Percentiles rank a stretch among this genome's conserved stretches.
Evolutionary conservation across 2,888 invertebrate genomes (phyloP).

Genomic region (Bhutanitis thaidina): DNA sequence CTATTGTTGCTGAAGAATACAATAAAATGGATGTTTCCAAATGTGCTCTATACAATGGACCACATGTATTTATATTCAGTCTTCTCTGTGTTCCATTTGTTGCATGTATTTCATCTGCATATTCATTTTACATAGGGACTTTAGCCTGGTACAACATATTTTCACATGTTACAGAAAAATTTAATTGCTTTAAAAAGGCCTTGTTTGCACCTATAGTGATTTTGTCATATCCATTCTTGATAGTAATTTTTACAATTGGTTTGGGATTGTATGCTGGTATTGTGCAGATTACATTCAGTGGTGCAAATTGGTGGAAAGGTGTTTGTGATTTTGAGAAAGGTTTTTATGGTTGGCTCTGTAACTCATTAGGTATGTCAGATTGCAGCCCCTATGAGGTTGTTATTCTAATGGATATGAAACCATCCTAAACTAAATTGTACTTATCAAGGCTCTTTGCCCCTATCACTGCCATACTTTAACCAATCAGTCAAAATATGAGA

Average conservation of each 20-base stretch:
- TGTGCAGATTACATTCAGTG: slow-evolving; percentile 84
- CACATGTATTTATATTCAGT: slow-evolving; percentile 83
- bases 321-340: slow-evolving; percentile 88
- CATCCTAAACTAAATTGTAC: slow-evolving; percentile 30
- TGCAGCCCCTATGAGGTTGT: slow-evolving; percentile 88
- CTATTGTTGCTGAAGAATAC: slow-evolving; percentile 78
- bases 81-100: slow-evolving; percentile 84
- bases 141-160: slow-evolving; percentile 89
- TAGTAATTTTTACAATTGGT: slow-evolving; percentile 82
- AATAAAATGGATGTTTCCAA: slow-evolving; percentile 78
- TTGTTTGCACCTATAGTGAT: slow-evolving; percentile 84
- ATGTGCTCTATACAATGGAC: slow-evolving; percentile 80
- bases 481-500: not conserved
- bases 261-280: slow-evolving; percentile 84
- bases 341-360: slow-evolving; percentile 88
- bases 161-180: slow-evolving; percentile 84
- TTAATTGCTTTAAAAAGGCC: slow-evolving; percentile 81
- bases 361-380: slow-evolving; percentile 82
- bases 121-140: slow-evolving; percentile 87
- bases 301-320: slow-evolving; percentile 84
- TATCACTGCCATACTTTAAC: slow-evolving; percentile 22
- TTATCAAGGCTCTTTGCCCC: slow-evolving; percentile 6
- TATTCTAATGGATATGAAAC: slow-evolving; percentile 80
- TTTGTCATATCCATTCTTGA: slow-evolving; percentile 84
- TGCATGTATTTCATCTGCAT: slow-evolving; percentile 80